Evolutionary conservation across 2,888 invertebrate genomes (phyloP), one percentile per base, ranked within the genome.

Genomic region (Drosophila neutralis): DNA sequence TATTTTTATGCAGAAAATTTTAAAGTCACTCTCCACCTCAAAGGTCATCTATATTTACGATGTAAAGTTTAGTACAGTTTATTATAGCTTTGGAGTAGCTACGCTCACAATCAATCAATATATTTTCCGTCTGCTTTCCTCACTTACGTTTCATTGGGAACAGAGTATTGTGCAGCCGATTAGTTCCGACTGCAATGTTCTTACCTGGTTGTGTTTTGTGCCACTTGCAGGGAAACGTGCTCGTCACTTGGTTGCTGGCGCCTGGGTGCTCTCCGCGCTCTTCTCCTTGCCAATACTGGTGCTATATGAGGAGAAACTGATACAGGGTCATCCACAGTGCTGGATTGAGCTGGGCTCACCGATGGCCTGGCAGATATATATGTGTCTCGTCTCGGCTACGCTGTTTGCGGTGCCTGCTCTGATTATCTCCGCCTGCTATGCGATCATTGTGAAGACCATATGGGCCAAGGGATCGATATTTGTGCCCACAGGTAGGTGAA

Each of bases 391-490:
- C 7, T 96, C 98, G 2, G 93, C 96, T 40, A 95, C 96, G 73
- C 95, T 98, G 42, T 98, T 98, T 93, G 95, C 97, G 60, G 94
- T 97, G 33, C 98, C 98, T 0, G 97, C 98, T 0, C 90, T 98
- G 63, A 96, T 98, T 80, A 98, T 98, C 74, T 95, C 97, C 5
- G 96, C 96, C 5, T 98, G 98, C 92, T 98, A 98, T 92, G 95
- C 97, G 11, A 95, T 98, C 84, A 98, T 98, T 86, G 97, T 98
- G 2, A 95, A 96, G 90, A 98, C 98, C 11, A 98, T 98, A 83
- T 98, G 98, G 98, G 96, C 96, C 7, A 97, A 97, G 64, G 93
- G 93, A 15, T 92, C 93, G 1, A 91, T 92, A 49, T 92, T 93
- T 78, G 87, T 92, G 51, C 91, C 93, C n/a, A 81, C 91, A 70